A percentile compares a stretch with the other conserved stretches of the same genome.
phyloP scores from a whole-genome alignment of 2,113 vertebrate genomes.

The Microcebus jonahi region DNA sequence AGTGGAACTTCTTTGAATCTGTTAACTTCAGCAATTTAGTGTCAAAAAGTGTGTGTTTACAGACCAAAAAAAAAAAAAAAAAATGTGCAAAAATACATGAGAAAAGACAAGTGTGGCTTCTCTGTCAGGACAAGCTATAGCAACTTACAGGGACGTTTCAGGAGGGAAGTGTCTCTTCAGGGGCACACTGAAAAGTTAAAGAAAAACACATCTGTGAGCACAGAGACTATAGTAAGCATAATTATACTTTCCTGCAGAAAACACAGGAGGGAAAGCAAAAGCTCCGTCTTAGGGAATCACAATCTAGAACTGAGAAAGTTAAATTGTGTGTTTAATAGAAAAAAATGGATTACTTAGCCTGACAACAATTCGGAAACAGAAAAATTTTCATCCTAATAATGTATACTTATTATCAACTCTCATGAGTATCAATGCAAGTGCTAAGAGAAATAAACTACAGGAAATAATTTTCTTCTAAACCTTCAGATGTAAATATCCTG shows the following conservation, averaged over 20 bases:
- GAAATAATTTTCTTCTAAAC: neutral
- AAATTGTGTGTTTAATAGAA: neutral
- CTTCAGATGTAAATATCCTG: neutral
- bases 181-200: neutral
- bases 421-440: neutral
- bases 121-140: neutral
- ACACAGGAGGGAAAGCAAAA: neutral
- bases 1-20: neutral
- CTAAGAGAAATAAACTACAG: neutral
- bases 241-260: neutral
- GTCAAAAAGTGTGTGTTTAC: neutral
- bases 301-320: neutral
- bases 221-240: neutral
- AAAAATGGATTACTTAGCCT: neutral
- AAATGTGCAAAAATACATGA: neutral
- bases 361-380: neutral
- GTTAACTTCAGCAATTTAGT: neutral
- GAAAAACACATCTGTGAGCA: neutral
- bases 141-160: neutral
- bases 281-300: neutral
- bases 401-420: neutral
- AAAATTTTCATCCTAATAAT: neutral
- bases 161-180: neutral
- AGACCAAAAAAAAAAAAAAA: neutral
- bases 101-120: neutral